Evolutionary conservation across 2,888 invertebrate genomes (phyloP), one percentile per base, ranked within the genome.

Genomic region (Trilocha varians): DNA sequence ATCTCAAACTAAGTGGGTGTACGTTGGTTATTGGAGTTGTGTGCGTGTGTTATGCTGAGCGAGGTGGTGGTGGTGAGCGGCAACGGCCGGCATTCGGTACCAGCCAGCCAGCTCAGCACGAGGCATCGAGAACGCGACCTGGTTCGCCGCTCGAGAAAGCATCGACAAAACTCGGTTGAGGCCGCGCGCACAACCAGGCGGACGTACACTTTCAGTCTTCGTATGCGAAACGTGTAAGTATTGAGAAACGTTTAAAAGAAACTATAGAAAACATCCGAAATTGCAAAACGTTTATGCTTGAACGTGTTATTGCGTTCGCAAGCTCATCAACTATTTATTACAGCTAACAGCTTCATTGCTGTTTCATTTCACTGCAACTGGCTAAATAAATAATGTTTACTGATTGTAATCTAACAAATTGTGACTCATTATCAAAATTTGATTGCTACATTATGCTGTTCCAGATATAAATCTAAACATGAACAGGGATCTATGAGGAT

Each of bases 141-240:
- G 84, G 77, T 84, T 84, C 74, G 73, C 68, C 78, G 75, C 75
- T 68, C 80, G 85, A 84, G 85, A 85, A 85, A 85, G 85, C 85
- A 85, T 79, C 83, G 78, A 76, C 79, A 77, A 82, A 85, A 82
- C 82, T 77, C 85, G 85, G 85, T 84, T 84, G 85, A 85, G 85
- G 85, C 82, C 85, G 73, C 64, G 65, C 69, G 70, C 69, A 70
- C 64, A 57, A 59, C 69, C 58, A 67, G 70, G 72, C 78, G 75
- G 77, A 79, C 78, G 78, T 65, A 76, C 68, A 74, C 71, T 74
- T 74, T 74, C 75, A 70, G 74, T 70, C 70, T 73, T 74, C 65
- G 68, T 70, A 71, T 68, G 70, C 68, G 62, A 62, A 62, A 62
- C 50, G 58, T 62, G 58, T 57, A 59, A 56, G 57, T 60, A 59